Base-by-base conservation (phyloP, 2,888 invertebrate species). In the Megamerina dolium region DNA sequence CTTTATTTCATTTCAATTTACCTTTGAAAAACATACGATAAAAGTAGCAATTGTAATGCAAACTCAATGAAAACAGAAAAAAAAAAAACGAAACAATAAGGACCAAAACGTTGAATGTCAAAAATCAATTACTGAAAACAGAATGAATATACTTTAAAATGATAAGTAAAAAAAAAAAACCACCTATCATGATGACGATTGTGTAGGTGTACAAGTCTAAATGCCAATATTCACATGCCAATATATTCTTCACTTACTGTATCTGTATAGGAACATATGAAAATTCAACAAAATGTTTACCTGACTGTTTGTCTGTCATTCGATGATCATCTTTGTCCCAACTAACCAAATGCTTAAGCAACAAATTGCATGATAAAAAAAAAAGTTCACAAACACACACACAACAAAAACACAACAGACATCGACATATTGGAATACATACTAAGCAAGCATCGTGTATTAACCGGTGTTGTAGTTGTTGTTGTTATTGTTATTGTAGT, bases 51-150 rank as follows among this genome's bases (percentile, higher is more conserved):
- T 18, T 20, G 6, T 2, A 20, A 35, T 20, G 26, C 12, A 18
- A 38, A 30, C 29, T 18, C 9, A 33, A 33, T 23, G 33, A 2
- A 13, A 13, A 40, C 12, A 14, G 8, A 34, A 13, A 23, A 5
- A 35, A 26, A 40, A 23, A 4, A 23, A 17, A 40, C 14, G 8
- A 8, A 40, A 13, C 16, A 33, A 32, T 12, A 29, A 33, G 23
- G 33, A 34, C 26, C 13, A n/a, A 13, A 21, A 19, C 31, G 40
- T 33, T 38, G 34, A 49, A 43, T 49, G 49, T 32, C 31, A 41
- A 43, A 49, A 49, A 46, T 49, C 49, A 49, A 45, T 49, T 49
- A 49, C 41, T 23, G 37, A 21, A 16, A 29, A 45, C 42, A 43
- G 16, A 37, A 29, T 21, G 23, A 19, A 16, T 14, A 29, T 23